A percentile compares a stretch with the other conserved stretches of the same genome.
phyloP scores from a whole-genome alignment of 2,888 invertebrate genomes.

The Drosophila putrida region DNA sequence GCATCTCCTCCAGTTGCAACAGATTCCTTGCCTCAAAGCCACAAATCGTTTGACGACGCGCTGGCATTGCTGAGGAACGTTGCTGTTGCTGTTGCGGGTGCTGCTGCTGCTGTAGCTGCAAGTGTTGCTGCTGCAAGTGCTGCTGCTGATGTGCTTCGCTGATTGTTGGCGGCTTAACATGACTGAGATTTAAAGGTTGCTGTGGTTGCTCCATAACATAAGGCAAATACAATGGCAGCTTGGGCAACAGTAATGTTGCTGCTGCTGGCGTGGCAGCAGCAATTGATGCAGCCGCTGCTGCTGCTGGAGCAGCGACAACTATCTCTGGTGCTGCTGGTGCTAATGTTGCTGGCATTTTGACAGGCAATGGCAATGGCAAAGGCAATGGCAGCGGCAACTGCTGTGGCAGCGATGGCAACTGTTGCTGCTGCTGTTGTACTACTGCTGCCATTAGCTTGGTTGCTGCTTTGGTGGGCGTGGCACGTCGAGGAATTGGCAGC shows the following conservation, averaged over 20 bases:
- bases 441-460: conserved; percentile 60
- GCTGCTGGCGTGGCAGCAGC: conserved; percentile 11
- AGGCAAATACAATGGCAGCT: conserved; percentile 72
- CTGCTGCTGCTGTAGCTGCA: conserved; percentile 31
- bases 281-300: neutral
- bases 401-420: conserved; percentile 9
- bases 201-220: conserved; percentile 52
- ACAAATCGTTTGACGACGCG: conserved; percentile 81
- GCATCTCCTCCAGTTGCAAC: conserved; percentile 76
- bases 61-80: conserved; percentile 63
- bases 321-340: conserved; percentile 1
- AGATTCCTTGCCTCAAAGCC: conserved; percentile 80
- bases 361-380: conserved; percentile 10
- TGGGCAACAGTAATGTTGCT: conserved; percentile 52
- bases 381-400: conserved; percentile 16
- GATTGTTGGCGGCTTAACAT: conserved; percentile 34
- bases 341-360: conserved; percentile 6
- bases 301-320: neutral
- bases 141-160: conserved; percentile 27
- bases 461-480: conserved; percentile 69
- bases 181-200: conserved; percentile 76
- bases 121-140: conserved; percentile 5
- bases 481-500: conserved; percentile 14
- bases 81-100: conserved; percentile 35
- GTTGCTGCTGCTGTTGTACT: conserved; percentile 15